Base-by-base conservation (phyloP, 2,113 vertebrate species). In the Cynocephalus volans region DNA sequence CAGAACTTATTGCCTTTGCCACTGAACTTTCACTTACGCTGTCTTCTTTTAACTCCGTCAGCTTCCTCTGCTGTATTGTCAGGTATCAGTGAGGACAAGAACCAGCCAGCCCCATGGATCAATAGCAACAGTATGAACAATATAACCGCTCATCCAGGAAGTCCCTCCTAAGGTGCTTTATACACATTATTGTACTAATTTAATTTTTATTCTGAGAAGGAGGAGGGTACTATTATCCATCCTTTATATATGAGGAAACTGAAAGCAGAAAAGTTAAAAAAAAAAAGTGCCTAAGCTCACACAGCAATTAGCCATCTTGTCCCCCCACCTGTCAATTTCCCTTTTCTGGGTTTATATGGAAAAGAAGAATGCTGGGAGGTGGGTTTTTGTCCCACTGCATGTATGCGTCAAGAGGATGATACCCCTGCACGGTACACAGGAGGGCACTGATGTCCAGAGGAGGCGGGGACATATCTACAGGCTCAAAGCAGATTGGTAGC, bases 371-470 rank as follows among this genome's bases (percentile, higher is more conserved):
- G 76, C 8, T 15, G n/a, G 23, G 0, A 54, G 3, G n/a, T 21
- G 52, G 26, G 24, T 31, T 60, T 45, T 54, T 52, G n/a, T 4
- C 73, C 65, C 15, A 1, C 23, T 11, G n/a, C 26, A 41, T 2
- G 0, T 18, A 1, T 8, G 12, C 3, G 6, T 70, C 18, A 13
- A 17, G 18, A 28, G 50, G 26, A 24, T 10, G 67, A 58, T 79
- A 17, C 24, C 26, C 28, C 76, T 0, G 1, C 0, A 0, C 2
- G n/a, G 92, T 0, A 7, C 67, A 31, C 0, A 0, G 0, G 21
- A 64, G 41, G 80, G 45, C 28, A 0, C 33, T 21, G 28, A 3
- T 0, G 0, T n/a, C 64, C 8, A 1, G 56, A 19, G 6, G 0
- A 0, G 12, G 24, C 3, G 10, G 31, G 14, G 31, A 5, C 6